phyloP scores from a whole-genome alignment of 1,140 invertebrate genomes.

The Eriosoma lanigerum region DNA sequence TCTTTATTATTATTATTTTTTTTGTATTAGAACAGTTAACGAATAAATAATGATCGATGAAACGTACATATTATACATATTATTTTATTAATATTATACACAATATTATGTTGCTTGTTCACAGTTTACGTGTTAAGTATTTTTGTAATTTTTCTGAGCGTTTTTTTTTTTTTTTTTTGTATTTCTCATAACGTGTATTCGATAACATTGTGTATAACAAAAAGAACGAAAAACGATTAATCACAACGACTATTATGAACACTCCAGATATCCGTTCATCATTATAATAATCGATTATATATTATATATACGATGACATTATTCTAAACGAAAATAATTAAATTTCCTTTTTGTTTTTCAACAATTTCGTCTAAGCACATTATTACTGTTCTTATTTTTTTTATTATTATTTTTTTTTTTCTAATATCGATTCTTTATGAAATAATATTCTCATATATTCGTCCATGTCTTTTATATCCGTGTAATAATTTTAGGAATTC shows the following conservation, averaged over 20 bases:
- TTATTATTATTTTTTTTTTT: not conserved
- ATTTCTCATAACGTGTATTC: not conserved
- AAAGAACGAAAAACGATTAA: slow-evolving; percentile 5
- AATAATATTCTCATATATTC: not conserved
- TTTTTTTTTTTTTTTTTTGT: not conserved
- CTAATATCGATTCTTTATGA: not conserved
- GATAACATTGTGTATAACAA: not conserved
- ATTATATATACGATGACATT: too few relatives aligned
- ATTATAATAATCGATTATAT: not conserved
- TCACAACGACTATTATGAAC: not conserved
- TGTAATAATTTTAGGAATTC: slow-evolving; percentile 26
- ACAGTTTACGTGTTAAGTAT: slow-evolving; percentile 5
- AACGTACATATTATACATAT: not conserved
- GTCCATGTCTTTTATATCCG: too few relatives aligned
- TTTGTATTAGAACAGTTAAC: not conserved
- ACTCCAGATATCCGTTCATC: not conserved
- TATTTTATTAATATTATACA: not conserved
- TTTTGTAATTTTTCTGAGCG: not conserved
- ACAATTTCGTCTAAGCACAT: not conserved
- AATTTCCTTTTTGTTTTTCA: not conserved
- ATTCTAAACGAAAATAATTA: slow-evolving; percentile 26
- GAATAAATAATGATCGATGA: slow-evolving; percentile 31
- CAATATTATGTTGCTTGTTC: not conserved
- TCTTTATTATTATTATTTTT: too few relatives aligned
- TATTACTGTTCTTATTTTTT: too few relatives aligned